Base-by-base conservation (phyloP, 2,113 vertebrate species). In the Glaucomys volans region DNA sequence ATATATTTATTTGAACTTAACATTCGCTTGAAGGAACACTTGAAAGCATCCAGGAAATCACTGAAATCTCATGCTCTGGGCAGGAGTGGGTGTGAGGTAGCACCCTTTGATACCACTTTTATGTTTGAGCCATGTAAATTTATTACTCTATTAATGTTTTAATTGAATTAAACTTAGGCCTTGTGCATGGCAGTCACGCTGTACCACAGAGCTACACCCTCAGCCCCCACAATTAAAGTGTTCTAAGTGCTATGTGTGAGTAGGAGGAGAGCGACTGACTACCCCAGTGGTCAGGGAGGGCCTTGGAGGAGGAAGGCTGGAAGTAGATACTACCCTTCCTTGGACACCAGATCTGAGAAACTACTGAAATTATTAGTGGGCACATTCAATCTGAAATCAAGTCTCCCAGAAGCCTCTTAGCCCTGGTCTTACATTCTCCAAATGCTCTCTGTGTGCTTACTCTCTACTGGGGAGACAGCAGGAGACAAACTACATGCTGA, bases 371-470 rank as follows among this genome's bases (percentile, higher is more conserved):
- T 59, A 4, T 59, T n/a, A 50, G 2, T 47, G 50, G 37, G 12
- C 24, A 64, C 76, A n/a, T 67, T 72, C 3, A 24, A 10, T 74
- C 69, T 79, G 64, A 77, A 83, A 32, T 83, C 7, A 40, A 24
- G 8, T 62, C 44, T 92, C 47, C 86, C 40, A 52, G 18, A 72
- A 64, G 82, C 64, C 37, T 50, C 42, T 84, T 26, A 10, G 57
- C 47, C 32, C 14, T 75, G 54, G 30, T 62, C 22, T 76, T n/a
- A n/a, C n/a, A 35, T 94, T 91, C n/a, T 42, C 8, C 77, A 44
- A 12, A 17, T 44, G 47, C 1, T 1, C 50, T 5, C 17, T 50
- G 2, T 4, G 8, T 12, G 4, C 32, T 17, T 20, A 26, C 26
- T 47, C 44, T 42, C 0, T 12, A 1, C n/a, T 24, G 24, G 9